phyloP scores from a whole-genome alignment of 2,888 invertebrate species.

The Nebria salina region DNA sequence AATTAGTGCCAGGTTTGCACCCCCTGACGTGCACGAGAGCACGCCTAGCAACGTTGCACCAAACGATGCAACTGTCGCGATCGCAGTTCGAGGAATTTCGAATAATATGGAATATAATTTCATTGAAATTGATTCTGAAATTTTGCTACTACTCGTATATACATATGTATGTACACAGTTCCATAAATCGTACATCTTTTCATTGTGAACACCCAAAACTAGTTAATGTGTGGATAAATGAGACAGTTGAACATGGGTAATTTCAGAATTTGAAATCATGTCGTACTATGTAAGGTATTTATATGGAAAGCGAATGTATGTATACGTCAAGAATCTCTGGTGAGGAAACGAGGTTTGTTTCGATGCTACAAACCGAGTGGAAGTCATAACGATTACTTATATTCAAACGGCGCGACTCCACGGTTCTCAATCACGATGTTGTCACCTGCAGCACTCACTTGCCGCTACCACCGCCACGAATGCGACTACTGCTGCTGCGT shows the following conservation, averaged over 20 bases:
- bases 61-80: slow-evolving; percentile 18
- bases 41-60: background rate
- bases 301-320: too few relatives aligned
- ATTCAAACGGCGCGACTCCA: slow-evolving; percentile 14
- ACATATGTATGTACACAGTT: background rate
- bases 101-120: slow-evolving; percentile 8
- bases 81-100: background rate
- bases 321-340: background rate
- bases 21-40: slow-evolving; percentile 12
- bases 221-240: too few relatives aligned
- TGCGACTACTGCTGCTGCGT: slow-evolving; percentile 2
- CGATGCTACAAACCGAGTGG: slow-evolving; percentile 3
- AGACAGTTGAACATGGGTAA: too few relatives aligned
- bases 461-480: slow-evolving; percentile 12
- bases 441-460: slow-evolving; percentile 42
- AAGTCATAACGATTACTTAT: slow-evolving; percentile 35
- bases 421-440: slow-evolving; percentile 39
- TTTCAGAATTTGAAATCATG: too few relatives aligned
- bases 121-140: background rate
- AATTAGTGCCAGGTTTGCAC: slow-evolving; percentile 42
- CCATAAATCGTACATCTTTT: background rate
- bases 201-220: background rate
- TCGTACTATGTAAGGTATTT: too few relatives aligned
- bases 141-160: too few relatives aligned
- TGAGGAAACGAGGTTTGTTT: background rate